Percentiles rank a stretch among this genome's conserved stretches.
Evolutionary conservation across 2,113 vertebrate genomes (phyloP).

Genomic region (Elephas maximus): DNA sequence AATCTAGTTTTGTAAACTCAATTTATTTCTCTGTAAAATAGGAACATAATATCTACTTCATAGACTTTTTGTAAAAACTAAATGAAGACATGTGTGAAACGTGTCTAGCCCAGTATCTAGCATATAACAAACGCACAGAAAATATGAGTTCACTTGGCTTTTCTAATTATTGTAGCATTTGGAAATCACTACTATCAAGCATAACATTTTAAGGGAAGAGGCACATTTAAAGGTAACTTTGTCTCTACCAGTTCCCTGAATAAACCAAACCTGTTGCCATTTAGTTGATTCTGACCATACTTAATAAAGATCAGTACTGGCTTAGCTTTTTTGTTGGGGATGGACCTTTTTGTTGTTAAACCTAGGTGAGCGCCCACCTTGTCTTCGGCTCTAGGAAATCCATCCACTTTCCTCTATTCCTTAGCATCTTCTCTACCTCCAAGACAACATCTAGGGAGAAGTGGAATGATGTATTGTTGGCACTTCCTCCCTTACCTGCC

Average conservation of each 20-base stretch:
- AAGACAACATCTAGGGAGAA: background rate
- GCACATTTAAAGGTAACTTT: constrained; percentile 19
- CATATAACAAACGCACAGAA: background rate
- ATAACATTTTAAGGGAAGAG: constrained; percentile 50
- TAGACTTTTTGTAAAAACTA: too few relatives aligned
- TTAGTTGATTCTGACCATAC: background rate
- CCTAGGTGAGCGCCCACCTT: background rate
- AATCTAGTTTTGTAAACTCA: constrained; percentile 16
- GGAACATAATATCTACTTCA: too few relatives aligned
- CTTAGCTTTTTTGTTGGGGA: constrained; percentile 9
- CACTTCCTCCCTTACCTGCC: background rate
- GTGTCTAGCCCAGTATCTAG: too few relatives aligned
- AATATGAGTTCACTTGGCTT: constrained; percentile 48
- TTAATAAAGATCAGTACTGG: constrained; percentile 1
- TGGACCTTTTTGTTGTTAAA: constrained; percentile 24
- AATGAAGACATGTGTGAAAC: too few relatives aligned
- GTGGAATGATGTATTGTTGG: background rate
- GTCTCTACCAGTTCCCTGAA: background rate
- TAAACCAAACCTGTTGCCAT: background rate
- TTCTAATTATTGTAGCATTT: constrained; percentile 27
- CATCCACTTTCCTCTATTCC: background rate
- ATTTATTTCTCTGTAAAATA: background rate
- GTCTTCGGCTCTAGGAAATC: background rate
- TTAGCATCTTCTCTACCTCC: background rate
- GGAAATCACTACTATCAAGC: constrained; percentile 50